Evolutionary conservation across 1,140 invertebrate species (phyloP), one percentile per base, ranked within the genome.

Genomic region (Eupristina koningsbergeri): DNA sequence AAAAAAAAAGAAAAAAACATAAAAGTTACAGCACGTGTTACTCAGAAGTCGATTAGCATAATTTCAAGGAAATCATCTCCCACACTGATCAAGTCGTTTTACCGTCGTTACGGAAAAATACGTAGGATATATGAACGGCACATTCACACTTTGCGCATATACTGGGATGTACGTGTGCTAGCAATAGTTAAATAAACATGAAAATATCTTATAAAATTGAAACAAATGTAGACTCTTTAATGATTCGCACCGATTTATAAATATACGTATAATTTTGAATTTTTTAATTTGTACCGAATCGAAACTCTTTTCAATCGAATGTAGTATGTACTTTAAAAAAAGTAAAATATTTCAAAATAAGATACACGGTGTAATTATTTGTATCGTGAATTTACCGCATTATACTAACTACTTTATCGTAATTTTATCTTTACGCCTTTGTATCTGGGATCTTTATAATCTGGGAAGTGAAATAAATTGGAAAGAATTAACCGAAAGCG

Each of bases 31-130:
- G 85, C 84, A 87, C 84, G 82, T 86, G 86, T 89, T 89, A 89
- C 88, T 85, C 82, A 74, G 88, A 89, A 91, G 75, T 26, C 81
- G 87, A 90, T 90, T 90, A 90, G 86, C 90, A 90, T 91, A 90
- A 89, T 89, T 91, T 89, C 87, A 88, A 86, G 87, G 89, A 90
- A 91, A 90, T 89, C 87, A 87, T 90, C 89, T 89, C 87, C 86
- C 85, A 84, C 87, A 85, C 84, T 58, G 81, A 83, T 83, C 81
- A 29, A 26, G 58, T 36, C 29, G 17, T 17, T 75, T 74, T 58
- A 17, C 50, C 80, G 1, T 71, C 29, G 64, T 11, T 61, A 45
- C 39, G 61, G 15, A 3, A 67, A 13, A n/a, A n/a, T n/a, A n/a
- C n/a, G n/a, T 7, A 80, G 41, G 41, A 45, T 47, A 22, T 29